phyloP scores from a whole-genome alignment of 1,140 invertebrate species.

The Lepidotrigona ventralis region DNA sequence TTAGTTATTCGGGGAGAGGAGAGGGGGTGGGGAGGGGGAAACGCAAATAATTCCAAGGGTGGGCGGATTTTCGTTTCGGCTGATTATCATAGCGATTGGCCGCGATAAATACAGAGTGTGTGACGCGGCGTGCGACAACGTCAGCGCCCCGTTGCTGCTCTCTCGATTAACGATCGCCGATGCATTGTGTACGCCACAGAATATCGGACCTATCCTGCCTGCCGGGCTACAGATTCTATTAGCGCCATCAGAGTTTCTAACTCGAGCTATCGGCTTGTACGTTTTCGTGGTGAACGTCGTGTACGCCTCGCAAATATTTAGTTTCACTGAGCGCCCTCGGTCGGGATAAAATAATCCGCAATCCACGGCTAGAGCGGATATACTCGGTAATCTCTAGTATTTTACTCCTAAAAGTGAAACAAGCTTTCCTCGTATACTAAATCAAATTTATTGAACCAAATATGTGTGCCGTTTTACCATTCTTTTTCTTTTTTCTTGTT shows the following conservation, averaged over 20 bases:
- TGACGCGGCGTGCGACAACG: conserved; percentile 6
- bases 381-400: neutral
- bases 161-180: conserved; percentile 55
- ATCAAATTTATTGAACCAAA: too few species aligned
- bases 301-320: neutral
- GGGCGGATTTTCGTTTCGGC: conserved; percentile 7
- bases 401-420: too few species aligned
- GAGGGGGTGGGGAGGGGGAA: too few species aligned
- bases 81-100: conserved; percentile 32
- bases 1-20: conserved; percentile 12
- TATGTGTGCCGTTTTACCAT: too few species aligned
- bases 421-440: too few species aligned
- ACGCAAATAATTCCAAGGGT: conserved; percentile 29
- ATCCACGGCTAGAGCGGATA: too few species aligned
- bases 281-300: neutral
- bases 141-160: conserved; percentile 32
- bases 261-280: neutral
- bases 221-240: conserved; percentile 50
- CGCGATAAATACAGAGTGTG: conserved; percentile 48
- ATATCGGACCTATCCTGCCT: conserved; percentile 45
- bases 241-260: conserved; percentile 17
- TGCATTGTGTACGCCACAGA: conserved; percentile 36
- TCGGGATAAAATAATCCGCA: neutral
- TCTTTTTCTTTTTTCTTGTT: too few species aligned
- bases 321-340: neutral